Evolutionary conservation across 2,113 vertebrate genomes (phyloP), one percentile per base, ranked within the genome.

Genomic region (Ardeotis arabs): DNA sequence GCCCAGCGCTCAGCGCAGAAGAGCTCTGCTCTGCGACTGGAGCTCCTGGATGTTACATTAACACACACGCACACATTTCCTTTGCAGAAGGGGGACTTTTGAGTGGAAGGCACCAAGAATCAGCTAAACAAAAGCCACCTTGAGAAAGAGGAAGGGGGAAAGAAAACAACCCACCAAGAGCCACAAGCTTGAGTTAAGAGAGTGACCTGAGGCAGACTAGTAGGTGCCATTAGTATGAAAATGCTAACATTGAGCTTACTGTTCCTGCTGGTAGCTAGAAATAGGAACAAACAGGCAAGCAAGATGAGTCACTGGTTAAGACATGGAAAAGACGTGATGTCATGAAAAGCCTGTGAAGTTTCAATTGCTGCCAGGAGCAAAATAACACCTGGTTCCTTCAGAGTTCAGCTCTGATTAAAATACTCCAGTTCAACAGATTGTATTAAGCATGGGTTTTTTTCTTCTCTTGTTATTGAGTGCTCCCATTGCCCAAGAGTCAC

Each of bases 291-390:
- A 95, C 89, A 96, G 92, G 72, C 93, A 86, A 95, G 70, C 81
- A 92, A 75, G 84, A 96, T 97, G 96, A 97, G 86, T 96, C 96
- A 97, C 92, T 94, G 84, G 78, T 89, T 96, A 94, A 97, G 95
- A 87, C 85, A 88, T 59, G 86, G 91, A 87, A 91, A 86, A 95
- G 93, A 95, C 13, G 28, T 83, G 80, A 93, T 96, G 95, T 96
- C 96, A 95, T 83, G 89, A 96, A 96, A 96, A 90, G 78, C 77
- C 89, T 95, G 90, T 66, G 80, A 97, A 96, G 94, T 93, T 97
- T 94, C 86, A 93, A 16, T 92, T 96, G 93, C 84, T 92, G 92
- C 95, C 90, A 96, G 93, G 75, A 97, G 89, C 73, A 95, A 96
- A 96, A 89, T 73, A 96, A 97, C 87, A 96, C 93, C 94, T 94